These are phyloP conservation scores for Campylomormyrus numenius DNA, from an alignment of 2,113 vertebrate species.

Conservation along the genomic window DNA sequence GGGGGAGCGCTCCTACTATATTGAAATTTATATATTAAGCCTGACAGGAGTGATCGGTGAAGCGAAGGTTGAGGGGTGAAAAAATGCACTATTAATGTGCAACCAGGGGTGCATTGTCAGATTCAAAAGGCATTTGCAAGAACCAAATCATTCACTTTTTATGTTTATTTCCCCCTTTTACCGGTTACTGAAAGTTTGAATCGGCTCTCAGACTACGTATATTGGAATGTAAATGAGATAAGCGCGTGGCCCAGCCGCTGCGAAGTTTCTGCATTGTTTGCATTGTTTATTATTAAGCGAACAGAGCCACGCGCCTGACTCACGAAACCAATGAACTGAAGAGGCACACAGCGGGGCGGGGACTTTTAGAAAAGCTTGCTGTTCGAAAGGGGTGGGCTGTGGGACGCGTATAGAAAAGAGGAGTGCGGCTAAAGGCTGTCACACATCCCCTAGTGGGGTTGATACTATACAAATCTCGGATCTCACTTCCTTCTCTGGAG, in stretches of 20 bases:
- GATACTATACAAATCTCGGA: slow-evolving; percentile 49
- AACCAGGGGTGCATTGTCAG: slow-evolving; percentile 36
- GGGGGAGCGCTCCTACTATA: not conserved
- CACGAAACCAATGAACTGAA: slow-evolving; percentile 32
- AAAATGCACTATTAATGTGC: not conserved
- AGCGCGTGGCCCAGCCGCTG: slow-evolving; percentile 28
- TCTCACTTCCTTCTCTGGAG: slow-evolving; percentile 10
- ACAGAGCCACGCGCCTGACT: slow-evolving; percentile 61
- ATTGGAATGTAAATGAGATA: slow-evolving; percentile 37
- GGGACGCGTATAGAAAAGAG: slow-evolving; percentile 50
- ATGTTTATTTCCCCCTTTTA: slow-evolving; percentile 37
- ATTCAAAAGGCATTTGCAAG: slow-evolving; percentile 64
- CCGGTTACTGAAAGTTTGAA: slow-evolving; percentile 55
- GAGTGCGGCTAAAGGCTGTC: slow-evolving; percentile 38
- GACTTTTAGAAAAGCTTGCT: slow-evolving; percentile 37
- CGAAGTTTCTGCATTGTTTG: slow-evolving; percentile 36
- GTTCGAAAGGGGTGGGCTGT: slow-evolving; percentile 29
- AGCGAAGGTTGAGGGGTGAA: not conserved
- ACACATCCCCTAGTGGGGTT: slow-evolving; percentile 48
- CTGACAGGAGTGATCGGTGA: not conserved
- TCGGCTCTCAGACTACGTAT: slow-evolving; percentile 40
- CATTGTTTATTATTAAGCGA: slow-evolving; percentile 37
- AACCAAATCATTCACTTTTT: slow-evolving; percentile 51
- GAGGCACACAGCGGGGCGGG: slow-evolving; percentile 34
- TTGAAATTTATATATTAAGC: not conserved